Base-by-base conservation (phyloP, 2,888 invertebrate genomes). In the Ectemnius continuus region DNA sequence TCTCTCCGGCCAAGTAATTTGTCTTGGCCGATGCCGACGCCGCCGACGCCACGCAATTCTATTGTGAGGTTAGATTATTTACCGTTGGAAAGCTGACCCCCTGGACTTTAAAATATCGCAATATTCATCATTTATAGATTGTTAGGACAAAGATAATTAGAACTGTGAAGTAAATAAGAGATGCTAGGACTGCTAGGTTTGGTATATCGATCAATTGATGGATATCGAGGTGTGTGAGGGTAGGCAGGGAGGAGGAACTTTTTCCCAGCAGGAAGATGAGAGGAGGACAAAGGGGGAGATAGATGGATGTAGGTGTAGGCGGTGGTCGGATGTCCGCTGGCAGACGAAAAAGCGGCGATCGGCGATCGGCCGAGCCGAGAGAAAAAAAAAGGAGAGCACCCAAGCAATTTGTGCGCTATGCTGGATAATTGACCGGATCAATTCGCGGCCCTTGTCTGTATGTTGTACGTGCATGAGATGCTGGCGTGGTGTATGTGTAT, bases 401-500 rank as follows among this genome's bases (percentile, higher is more conserved):
- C 14, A 14, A 52, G n/a, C 52, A 16, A 52, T 52, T 52, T 16
- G 52, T 52, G 16, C 52, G 52, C 52, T 52, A 52, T 52, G n/a
- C 5, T 16, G n/a, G 52, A 52, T 52, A 52, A 52, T 52, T 14
- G 52, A 52, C 52, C 52, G 52, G 52, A 52, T 52, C 52, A 52
- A 52, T 52, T 52, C n/a, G 16, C 52, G 14, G 16, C 52, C 14
- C n/a, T n/a, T 6, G 16, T 14, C 52, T 14, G 1, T 11, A 4
- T 11, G 13, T 11, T 11, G 13, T 11, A 47, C 14, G 52, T 14
- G n/a, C 16, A 78, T 69, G 67, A 1, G 28, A 28, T 2, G 28
- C 28, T 72, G 76, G 82, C 62, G 71, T 70, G 67, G 67, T 65
- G 69, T 28, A 67, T 52, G 60, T n/a, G n/a, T n/a, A n/a, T n/a